Evolutionary conservation across 2,888 invertebrate genomes (phyloP).

Genomic region (Sesia bembeciformis): DNA sequence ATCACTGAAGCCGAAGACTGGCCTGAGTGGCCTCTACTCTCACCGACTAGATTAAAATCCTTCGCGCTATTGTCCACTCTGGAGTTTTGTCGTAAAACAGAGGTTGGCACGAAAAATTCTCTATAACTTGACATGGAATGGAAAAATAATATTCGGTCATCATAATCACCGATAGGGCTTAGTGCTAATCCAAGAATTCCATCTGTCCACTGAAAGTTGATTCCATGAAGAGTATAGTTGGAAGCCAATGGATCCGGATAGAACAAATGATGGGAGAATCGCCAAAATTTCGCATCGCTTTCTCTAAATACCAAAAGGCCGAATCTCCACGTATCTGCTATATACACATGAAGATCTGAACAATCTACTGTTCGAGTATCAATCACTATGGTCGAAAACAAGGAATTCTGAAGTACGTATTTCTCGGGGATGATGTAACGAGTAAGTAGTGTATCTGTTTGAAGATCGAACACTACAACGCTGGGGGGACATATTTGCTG

Average conservation of each 20-base stretch:
- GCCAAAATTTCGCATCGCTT: conserved; percentile 74
- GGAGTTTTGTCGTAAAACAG: conserved; percentile 76
- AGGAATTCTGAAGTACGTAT: conserved; percentile 78
- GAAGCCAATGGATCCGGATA: conserved; percentile 83
- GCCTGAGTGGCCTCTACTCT: conserved; percentile 74
- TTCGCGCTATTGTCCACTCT: conserved; percentile 37
- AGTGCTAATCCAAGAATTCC: conserved; percentile 85
- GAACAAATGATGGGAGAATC: conserved; percentile 79
- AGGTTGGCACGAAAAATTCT: conserved; percentile 83
- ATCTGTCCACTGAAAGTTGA: conserved; percentile 88
- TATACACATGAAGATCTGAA: conserved; percentile 77
- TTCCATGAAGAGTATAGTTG: conserved; percentile 81
- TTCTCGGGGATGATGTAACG: conserved; percentile 78
- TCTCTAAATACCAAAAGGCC: conserved; percentile 77
- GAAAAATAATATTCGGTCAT: conserved; percentile 81
- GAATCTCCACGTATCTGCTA: conserved; percentile 82
- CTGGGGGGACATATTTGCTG: conserved; percentile 83
- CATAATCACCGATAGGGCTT: conserved; percentile 64
- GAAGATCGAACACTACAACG: conserved; percentile 81
- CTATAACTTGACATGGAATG: conserved; percentile 88
- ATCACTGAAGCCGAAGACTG: conserved; percentile 85
- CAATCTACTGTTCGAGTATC: conserved; percentile 76
- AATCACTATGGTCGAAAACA: conserved; percentile 79
- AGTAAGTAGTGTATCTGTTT: conserved; percentile 76
- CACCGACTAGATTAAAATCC: conserved; percentile 51